Evolutionary conservation across 2,113 vertebrate species (phyloP).

Genomic region (Grammomys surdaster): DNA sequence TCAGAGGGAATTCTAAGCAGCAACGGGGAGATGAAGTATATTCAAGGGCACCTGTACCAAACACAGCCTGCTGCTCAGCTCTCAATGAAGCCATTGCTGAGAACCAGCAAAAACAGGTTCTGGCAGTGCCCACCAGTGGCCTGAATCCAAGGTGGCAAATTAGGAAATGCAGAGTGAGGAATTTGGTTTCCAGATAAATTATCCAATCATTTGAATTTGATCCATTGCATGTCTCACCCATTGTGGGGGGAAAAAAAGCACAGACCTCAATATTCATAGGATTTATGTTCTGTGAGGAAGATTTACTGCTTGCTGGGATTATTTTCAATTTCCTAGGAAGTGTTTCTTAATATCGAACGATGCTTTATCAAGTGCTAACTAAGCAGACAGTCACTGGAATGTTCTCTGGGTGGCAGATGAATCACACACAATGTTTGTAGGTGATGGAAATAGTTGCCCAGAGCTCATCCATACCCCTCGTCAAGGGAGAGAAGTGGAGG

Average conservation of each 20-base stretch:
- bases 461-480: neutral
- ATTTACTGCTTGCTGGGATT: constrained; percentile 58
- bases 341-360: constrained; percentile 56
- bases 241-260: neutral
- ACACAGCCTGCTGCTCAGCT: neutral
- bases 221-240: constrained; percentile 26
- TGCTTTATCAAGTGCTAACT: constrained; percentile 48
- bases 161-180: constrained; percentile 48
- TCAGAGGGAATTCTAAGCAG: constrained; percentile 56
- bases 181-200: constrained; percentile 54
- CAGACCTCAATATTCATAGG: constrained; percentile 19
- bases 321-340: constrained; percentile 61
- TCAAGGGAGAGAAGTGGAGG: neutral
- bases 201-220: neutral
- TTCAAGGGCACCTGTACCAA: constrained; percentile 48
- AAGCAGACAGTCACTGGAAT: neutral
- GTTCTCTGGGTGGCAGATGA: neutral
- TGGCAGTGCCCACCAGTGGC: neutral
- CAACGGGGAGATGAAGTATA: constrained; percentile 16
- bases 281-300: constrained; percentile 63
- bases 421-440: neutral
- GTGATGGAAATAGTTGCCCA: neutral
- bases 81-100: neutral
- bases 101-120: constrained; percentile 26
- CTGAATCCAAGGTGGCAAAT: constrained; percentile 4